A percentile compares a stretch with the other conserved stretches of the same genome.
Evolutionary conservation across 2,113 vertebrate genomes (phyloP).

Genomic region (Ceyx cyanopectus): DNA sequence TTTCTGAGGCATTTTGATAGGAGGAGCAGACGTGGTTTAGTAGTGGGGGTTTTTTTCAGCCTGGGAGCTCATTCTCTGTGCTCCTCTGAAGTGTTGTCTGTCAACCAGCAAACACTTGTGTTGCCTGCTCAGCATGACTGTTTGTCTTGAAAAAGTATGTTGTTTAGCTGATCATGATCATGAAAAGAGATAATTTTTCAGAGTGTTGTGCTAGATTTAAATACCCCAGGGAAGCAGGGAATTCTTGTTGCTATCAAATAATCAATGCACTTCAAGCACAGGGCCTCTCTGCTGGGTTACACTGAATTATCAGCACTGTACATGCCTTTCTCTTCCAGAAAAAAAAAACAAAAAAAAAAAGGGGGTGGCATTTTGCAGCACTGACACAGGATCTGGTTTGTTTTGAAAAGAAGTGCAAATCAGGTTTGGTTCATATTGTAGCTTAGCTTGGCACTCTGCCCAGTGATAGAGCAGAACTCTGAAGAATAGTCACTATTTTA

Average conservation of each 20-base stretch:
- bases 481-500: conserved; percentile 59
- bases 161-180: background rate
- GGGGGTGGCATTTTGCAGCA: background rate
- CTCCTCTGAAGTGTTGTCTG: background rate
- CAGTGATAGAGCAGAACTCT: background rate
- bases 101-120: background rate
- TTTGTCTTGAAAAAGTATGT: background rate
- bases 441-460: conserved; percentile 39
- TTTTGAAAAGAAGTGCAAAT: background rate
- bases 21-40: background rate
- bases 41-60: background rate
- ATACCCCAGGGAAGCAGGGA: background rate
- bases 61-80: background rate
- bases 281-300: too few species aligned
- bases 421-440: background rate
- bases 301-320: background rate
- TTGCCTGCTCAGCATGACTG: background rate
- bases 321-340: background rate
- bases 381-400: background rate
- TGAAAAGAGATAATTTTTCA: background rate
- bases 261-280: accelerated
- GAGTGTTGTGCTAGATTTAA: accelerated
- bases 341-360: too few species aligned
- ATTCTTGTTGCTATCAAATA: background rate
- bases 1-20: conserved; percentile 16